phyloP scores from a whole-genome alignment of 2,113 vertebrate species.

The Prolemur simus region DNA sequence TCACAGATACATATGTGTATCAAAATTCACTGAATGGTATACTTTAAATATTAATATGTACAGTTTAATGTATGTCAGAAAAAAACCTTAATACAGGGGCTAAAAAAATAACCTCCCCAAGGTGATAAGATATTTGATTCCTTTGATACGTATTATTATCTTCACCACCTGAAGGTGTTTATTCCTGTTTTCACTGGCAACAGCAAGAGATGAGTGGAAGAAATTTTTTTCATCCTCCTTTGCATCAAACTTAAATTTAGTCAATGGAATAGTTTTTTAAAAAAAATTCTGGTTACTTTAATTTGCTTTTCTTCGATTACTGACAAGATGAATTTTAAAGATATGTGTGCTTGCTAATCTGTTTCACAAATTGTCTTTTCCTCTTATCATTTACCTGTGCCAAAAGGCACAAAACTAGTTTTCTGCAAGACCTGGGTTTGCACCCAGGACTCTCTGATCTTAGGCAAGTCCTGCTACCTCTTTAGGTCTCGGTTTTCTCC shows the following conservation, averaged over 20 bases:
- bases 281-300: background rate
- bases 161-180: background rate
- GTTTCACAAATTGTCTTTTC: background rate
- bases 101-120: background rate
- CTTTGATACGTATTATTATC: background rate
- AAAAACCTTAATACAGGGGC: background rate
- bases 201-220: background rate
- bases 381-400: background rate
- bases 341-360: background rate
- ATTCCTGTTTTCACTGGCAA: too few species aligned
- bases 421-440: background rate
- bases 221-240: background rate
- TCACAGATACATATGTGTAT: background rate
- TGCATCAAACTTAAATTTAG: background rate
- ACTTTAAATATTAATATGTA: background rate
- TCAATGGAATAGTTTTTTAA: background rate
- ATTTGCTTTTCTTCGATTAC: constrained; percentile 18
- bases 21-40: background rate
- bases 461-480: background rate
- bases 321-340: background rate
- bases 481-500: background rate
- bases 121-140: background rate
- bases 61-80: background rate
- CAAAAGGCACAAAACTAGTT: constrained; percentile 3
- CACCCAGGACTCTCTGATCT: background rate